A percentile compares a stretch with the other conserved stretches of the same genome.
phyloP scores from a whole-genome alignment of 2,113 vertebrate genomes.

The Blennius ocellaris region DNA sequence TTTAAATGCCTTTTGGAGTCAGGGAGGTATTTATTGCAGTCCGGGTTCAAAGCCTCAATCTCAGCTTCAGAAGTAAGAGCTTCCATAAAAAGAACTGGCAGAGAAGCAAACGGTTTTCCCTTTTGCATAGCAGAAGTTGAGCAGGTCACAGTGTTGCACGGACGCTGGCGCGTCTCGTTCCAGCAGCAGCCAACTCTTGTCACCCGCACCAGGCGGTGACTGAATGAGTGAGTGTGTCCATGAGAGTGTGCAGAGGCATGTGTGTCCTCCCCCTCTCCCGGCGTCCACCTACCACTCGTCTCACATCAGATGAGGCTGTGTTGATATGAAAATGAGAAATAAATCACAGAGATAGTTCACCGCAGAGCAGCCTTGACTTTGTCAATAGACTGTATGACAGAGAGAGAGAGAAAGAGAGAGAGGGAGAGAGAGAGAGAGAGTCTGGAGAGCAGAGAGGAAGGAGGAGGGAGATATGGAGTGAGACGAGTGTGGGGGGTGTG shows the following conservation, averaged over 20 bases:
- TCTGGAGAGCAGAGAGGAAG: conserved; percentile 36
- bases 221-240: conserved; percentile 46
- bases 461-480: conserved; percentile 59
- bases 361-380: conserved; percentile 81
- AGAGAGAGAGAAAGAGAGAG: too few species aligned
- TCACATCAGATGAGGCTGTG: conserved; percentile 61
- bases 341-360: conserved; percentile 79
- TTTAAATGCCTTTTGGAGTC: conserved; percentile 32
- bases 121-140: conserved; percentile 59
- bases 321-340: conserved; percentile 78
- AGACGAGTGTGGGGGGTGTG: conserved; percentile 50
- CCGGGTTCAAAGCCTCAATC: conserved; percentile 58
- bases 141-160: conserved; percentile 66
- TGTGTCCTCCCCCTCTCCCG: conserved; percentile 29
- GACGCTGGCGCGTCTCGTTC: conserved; percentile 71
- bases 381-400: conserved; percentile 60
- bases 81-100: conserved; percentile 24
- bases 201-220: conserved; percentile 38
- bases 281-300: conserved; percentile 50
- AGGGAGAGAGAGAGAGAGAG: conserved; percentile 28
- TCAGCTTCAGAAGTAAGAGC: conserved; percentile 34
- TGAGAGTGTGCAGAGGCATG: conserved; percentile 32
- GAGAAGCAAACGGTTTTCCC: conserved; percentile 21
- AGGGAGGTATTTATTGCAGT: conserved; percentile 69
- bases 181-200: conserved; percentile 53